A percentile compares a stretch with the other conserved stretches of the same genome.
Evolutionary conservation across 2,888 invertebrate species (phyloP).

Genomic region (Coelopa pilipes): DNA sequence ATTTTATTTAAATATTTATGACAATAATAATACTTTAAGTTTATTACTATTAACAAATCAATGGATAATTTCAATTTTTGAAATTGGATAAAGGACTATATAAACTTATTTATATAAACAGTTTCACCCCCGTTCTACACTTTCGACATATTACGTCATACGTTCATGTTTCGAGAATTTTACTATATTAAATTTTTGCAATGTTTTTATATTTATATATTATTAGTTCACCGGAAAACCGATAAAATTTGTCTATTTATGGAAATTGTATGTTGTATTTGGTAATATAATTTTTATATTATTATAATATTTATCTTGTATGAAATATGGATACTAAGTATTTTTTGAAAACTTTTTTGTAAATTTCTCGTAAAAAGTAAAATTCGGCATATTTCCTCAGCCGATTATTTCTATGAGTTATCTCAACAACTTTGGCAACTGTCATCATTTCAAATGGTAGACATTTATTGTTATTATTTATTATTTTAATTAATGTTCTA

Average conservation of each 20-base stretch:
- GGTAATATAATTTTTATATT: neutral
- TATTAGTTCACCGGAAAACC: slow-evolving; percentile 14
- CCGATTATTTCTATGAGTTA: neutral
- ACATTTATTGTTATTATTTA: slow-evolving; percentile 8
- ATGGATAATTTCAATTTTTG: neutral
- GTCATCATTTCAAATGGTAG: slow-evolving; percentile 4
- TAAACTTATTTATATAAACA: slow-evolving; percentile 3
- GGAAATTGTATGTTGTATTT: neutral
- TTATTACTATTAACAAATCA: slow-evolving; percentile 20
- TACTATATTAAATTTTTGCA: neutral
- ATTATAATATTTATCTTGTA: neutral
- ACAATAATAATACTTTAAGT: slow-evolving; percentile 15
- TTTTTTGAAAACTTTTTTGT: slow-evolving; percentile 3
- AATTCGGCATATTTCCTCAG: slow-evolving; percentile 33
- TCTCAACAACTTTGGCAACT: slow-evolving; percentile 26
- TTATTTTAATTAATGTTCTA: too few species aligned
- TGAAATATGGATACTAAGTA: slow-evolving; percentile 16
- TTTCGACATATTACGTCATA: slow-evolving; percentile 9
- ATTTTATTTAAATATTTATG: slow-evolving; percentile 7
- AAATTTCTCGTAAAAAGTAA: slow-evolving; percentile 32
- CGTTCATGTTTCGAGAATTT: slow-evolving; percentile 16
- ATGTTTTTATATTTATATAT: neutral
- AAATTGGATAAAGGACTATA: too few species aligned
- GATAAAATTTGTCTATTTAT: slow-evolving; percentile 30
- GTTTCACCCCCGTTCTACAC: neutral